A percentile compares a stretch with the other conserved stretches of the same genome.
Evolutionary conservation across 2,797 vertebrate species (phyloP).

Genomic region (Dallia pectoralis): DNA sequence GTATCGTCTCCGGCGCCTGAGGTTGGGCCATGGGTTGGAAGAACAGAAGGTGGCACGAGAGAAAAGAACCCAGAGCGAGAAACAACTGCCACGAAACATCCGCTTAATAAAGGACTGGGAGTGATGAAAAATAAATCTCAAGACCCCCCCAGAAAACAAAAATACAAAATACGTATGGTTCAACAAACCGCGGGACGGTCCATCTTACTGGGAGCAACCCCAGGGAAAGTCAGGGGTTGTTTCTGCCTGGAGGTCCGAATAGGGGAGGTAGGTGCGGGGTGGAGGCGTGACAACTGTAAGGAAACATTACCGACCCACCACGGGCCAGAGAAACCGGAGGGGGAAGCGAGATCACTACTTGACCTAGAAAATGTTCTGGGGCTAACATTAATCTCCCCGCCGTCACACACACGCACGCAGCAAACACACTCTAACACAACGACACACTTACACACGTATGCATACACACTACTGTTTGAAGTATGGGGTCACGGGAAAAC

Average conservation of each 20-base stretch:
- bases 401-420: not conserved
- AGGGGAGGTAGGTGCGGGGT: constrained; percentile 9
- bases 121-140: not conserved
- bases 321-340: not conserved
- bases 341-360: not conserved
- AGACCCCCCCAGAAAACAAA: constrained; percentile 17
- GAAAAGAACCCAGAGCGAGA: constrained; percentile 2
- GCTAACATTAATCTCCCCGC: not conserved
- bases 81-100: not conserved
- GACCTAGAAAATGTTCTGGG: not conserved
- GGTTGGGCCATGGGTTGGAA: constrained; percentile 17
- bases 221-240: not conserved
- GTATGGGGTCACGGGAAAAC: too few species aligned
- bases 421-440: not conserved
- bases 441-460: not conserved
- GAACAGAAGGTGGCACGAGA: not conserved
- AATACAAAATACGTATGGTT: not conserved
- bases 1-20: constrained; percentile 64
- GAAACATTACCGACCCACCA: not conserved
- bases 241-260: not conserved
- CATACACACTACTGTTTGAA: too few species aligned
- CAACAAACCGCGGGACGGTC: not conserved
- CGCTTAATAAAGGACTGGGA: not conserved
- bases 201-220: not conserved
- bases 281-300: not conserved